Evolutionary conservation across 2,888 invertebrate genomes (phyloP), one percentile per base, ranked within the genome.

Genomic region (Yponomeuta malinellus): DNA sequence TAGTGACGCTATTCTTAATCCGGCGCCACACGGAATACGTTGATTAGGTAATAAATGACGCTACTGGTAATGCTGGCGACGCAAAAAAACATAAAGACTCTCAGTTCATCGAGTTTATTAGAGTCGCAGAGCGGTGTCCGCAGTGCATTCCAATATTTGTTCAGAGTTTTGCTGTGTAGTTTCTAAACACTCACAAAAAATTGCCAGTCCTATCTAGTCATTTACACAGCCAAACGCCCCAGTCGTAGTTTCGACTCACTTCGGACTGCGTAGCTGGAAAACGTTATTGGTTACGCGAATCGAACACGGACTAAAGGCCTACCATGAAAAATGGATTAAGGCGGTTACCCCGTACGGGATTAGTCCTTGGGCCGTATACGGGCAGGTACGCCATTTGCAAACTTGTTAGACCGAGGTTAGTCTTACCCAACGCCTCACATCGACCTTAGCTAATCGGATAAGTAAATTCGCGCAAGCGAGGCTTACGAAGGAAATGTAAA

Each of bases 241-340:
- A 59, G 52, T 59, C 15, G 52, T 59, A 12, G 52, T 59, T 59
- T 59, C 15, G 52, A 59, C 15, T 59, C 52, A 15, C 52, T 15
- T 59, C 3, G 52, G 15, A 15, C 12, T 59, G 52, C 52, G 52
- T 59, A 59, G 52, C 43, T 59, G 52, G 52, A 59, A 59, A 59
- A 59, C 52, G 52, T 59, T 59, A 15, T 59, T 59, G 52, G 52
- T 59, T 59, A 15, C 15, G 52, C 52, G 52, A 12, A 59, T 59
- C 29, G 31, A 65, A 65, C 29, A 23, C 64, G 31, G 65, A 43
- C 43, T 8, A 43, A 65, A 33, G 33, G 33, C 33, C 65, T 65
- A 65, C 52, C 52, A 59, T 59, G 52, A 59, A 65, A 65, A 65
- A 65, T 33, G 65, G 65, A 65, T 29, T 65, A 59, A 5, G 52